Evolutionary conservation across 1,140 invertebrate genomes (phyloP), one percentile per base, ranked within the genome.

Genomic region (Glomeris maerens): DNA sequence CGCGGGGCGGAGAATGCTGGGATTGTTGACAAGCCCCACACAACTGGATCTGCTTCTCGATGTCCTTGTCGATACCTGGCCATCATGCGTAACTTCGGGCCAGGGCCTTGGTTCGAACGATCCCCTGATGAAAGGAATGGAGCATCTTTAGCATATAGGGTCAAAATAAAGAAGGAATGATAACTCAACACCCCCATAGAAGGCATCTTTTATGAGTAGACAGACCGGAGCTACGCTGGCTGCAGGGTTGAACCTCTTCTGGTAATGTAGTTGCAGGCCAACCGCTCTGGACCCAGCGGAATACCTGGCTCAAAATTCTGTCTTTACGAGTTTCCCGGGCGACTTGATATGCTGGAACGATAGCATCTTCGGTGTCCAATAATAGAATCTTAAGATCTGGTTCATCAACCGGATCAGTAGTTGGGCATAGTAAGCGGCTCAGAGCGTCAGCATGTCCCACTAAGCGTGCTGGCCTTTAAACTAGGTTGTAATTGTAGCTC

Each of bases 31-130:
- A 36, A 36, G 49, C 22, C 13, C 13, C 31, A 36, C 31, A 36
- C 31, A 13, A 13, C 13, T n/a, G 13, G 13, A 36, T n/a, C 31
- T 13, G n/a, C 13, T n/a, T 36, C 13, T 55, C 57, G 22, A 58
- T 55, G 5, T 55, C 50, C 14, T 38, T 3, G 36, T 59, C 57
- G 17, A 59, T 40, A 1, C 47, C 23, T 7, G 57, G 55, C 55
- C 50, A 59, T 53, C 55, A 59, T 21, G 62, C 49, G 46, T 60
- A 56, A 20, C 42, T 52, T 26, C 62, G 17, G 7, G 63, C 63
- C 13, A 64, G 36, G 4, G 46, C 28, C 50, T 70, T 66, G 62
- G 65, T 66, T 26, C 55, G 55, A 1, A 57, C 54, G 7, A 61
- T 57, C n/a, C 63, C 64, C 5, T 55, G 45, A 49, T 66, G 63